These are phyloP conservation scores for Danio kyathit DNA, from an alignment of 2,797 vertebrate genomes.

Conservation along the genomic window DNA sequence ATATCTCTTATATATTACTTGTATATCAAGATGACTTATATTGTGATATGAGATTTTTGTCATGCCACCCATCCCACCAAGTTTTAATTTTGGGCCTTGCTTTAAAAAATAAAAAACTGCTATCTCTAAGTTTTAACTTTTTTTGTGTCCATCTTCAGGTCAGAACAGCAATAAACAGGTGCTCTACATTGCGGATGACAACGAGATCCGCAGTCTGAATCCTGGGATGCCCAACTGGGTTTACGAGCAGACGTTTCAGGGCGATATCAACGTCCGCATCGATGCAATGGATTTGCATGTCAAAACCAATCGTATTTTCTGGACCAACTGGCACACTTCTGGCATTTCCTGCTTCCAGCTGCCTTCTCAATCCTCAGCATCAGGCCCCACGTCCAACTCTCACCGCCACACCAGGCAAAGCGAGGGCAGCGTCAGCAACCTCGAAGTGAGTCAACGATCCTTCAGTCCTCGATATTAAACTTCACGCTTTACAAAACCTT, in stretches of 20 bases:
- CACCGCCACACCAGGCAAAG: conserved; percentile 88
- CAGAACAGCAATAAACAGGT: conserved; percentile 85
- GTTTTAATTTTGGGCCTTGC: too few relatives aligned
- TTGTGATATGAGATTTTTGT: too few relatives aligned
- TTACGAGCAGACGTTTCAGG: conserved; percentile 95
- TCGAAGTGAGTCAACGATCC: conserved; percentile 79
- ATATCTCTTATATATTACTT: too few relatives aligned
- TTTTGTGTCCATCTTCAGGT: conserved; percentile 68
- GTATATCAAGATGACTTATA: too few relatives aligned
- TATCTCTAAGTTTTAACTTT: not conserved
- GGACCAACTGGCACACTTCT: conserved; percentile 98
- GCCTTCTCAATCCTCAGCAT: conserved; percentile 71
- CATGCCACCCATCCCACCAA: too few relatives aligned
- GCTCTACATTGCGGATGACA: conserved; percentile 95
- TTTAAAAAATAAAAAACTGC: too few relatives aligned
- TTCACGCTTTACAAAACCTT: not conserved
- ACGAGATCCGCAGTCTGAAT: conserved; percentile 95
- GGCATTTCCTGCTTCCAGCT: conserved; percentile 92
- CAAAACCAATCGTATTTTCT: conserved; percentile 95
- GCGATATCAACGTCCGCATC: conserved; percentile 91
- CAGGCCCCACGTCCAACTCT: conserved; percentile 82
- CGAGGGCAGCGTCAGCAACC: conserved; percentile 85
- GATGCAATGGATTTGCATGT: conserved; percentile 95
- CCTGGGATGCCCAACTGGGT: conserved; percentile 91
- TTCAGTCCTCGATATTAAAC: not conserved